Evolutionary conservation across 2,888 invertebrate genomes (phyloP).

Genomic region (Mechanitis mazaeus): DNA sequence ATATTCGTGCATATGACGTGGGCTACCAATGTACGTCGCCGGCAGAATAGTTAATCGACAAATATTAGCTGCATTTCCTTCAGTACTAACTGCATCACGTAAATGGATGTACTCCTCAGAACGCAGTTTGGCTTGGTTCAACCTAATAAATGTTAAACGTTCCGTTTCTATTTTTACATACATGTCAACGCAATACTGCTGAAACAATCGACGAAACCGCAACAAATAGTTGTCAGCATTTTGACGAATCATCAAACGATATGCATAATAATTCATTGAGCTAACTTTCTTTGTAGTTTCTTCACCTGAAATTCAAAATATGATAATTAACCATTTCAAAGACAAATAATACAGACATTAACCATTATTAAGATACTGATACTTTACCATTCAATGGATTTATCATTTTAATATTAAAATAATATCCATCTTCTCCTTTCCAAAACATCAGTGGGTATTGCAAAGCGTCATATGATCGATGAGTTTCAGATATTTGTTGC

Average conservation of each 20-base stretch:
- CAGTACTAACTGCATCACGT: background rate
- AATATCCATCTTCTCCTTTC: too few species aligned
- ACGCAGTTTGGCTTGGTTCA: background rate
- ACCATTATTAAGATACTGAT: too few species aligned
- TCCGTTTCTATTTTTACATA: background rate
- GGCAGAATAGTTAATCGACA: conserved; percentile 4
- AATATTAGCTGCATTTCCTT: background rate
- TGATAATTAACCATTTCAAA: too few species aligned
- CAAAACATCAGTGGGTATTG: too few species aligned
- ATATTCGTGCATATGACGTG: conserved; percentile 6
- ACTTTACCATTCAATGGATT: too few species aligned
- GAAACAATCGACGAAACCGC: background rate
- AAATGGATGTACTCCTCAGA: conserved; percentile 1
- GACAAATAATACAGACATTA: too few species aligned
- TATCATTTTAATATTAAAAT: too few species aligned
- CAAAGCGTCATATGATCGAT: too few species aligned
- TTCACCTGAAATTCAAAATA: too few species aligned
- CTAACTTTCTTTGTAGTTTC: too few species aligned
- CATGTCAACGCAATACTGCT: background rate
- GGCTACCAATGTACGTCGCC: background rate
- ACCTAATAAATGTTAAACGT: background rate
- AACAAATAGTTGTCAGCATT: conserved; percentile 6
- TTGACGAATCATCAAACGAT: conserved; percentile 14
- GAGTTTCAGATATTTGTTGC: too few species aligned
- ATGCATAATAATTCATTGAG: too few species aligned